A percentile compares a stretch with the other conserved stretches of the same genome.
These are phyloP conservation scores for Alcedo atthis DNA, from an alignment of 2,797 vertebrate species.

Conservation along the genomic window DNA sequence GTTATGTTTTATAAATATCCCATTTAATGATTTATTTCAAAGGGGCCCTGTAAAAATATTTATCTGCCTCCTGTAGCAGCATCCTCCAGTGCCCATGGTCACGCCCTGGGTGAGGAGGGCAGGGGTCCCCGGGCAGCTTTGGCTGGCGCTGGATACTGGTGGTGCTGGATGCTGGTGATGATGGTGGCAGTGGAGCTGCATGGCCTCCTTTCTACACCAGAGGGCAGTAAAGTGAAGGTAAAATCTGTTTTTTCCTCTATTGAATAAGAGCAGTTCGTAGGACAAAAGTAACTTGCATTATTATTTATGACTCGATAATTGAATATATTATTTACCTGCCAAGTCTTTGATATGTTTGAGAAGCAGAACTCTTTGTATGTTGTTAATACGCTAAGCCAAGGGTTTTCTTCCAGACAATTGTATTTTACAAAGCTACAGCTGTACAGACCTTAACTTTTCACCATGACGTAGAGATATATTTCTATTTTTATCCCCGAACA, in stretches of 20 bases:
- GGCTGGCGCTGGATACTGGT: accelerated
- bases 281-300: not conserved
- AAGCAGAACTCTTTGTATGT: not conserved
- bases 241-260: not conserved
- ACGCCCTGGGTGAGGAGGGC: not conserved
- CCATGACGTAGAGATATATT: not conserved
- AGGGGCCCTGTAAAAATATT: accelerated
- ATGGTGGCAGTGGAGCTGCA: not conserved
- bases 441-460: not conserved
- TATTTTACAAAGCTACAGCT: not conserved
- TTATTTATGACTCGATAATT: not conserved
- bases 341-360: not conserved
- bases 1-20: accelerated
- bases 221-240: slow-evolving; percentile 54
- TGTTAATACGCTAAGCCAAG: not conserved
- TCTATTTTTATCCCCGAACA: not conserved
- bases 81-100: accelerated
- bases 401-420: not conserved
- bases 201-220: not conserved
- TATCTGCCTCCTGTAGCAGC: accelerated
- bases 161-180: not conserved
- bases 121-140: not conserved
- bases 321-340: not conserved
- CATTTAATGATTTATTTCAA: accelerated
- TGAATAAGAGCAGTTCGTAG: not conserved